Conservation (phyloP, 1,140 invertebrate species). For the Latrodectus geometricus region DNA sequence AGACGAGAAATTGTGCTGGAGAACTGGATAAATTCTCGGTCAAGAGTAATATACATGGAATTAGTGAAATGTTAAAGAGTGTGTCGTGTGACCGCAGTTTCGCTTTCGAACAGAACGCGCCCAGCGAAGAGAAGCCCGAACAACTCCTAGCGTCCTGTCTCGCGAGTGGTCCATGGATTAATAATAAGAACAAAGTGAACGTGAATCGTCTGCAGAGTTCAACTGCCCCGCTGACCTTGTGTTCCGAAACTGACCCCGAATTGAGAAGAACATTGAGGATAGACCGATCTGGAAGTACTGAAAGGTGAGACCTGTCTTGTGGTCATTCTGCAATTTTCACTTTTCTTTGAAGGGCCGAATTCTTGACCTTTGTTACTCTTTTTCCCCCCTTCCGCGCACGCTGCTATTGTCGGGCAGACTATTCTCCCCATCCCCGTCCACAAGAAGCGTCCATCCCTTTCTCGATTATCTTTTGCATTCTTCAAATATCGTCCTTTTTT, state of each 20-base stretch:
- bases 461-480: too few relatives aligned
- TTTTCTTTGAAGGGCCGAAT: neutral
- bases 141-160: constrained; percentile 12
- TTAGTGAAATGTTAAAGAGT: neutral
- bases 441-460: neutral
- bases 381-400: neutral
- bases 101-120: constrained; percentile 10
- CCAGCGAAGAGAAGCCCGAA: neutral
- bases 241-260: constrained; percentile 15
- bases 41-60: neutral
- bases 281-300: constrained; percentile 47
- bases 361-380: constrained; percentile 20
- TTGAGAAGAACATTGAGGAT: constrained; percentile 27
- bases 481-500: too few relatives aligned
- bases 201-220: constrained; percentile 21
- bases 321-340: neutral
- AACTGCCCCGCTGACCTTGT: constrained; percentile 42
- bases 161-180: constrained; percentile 6
- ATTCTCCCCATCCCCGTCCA: neutral
- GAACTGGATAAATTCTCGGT: constrained; percentile 27
- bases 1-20: constrained; percentile 15
- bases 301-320: constrained; percentile 27
- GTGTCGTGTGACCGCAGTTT: constrained; percentile 6
- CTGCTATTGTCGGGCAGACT: neutral
- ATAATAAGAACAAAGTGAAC: constrained; percentile 30